Percentiles rank a stretch among this genome's conserved stretches.
These are phyloP conservation scores for Vandiemenella viatica DNA, from an alignment of 2,888 invertebrate species.

Conservation along the genomic window DNA sequence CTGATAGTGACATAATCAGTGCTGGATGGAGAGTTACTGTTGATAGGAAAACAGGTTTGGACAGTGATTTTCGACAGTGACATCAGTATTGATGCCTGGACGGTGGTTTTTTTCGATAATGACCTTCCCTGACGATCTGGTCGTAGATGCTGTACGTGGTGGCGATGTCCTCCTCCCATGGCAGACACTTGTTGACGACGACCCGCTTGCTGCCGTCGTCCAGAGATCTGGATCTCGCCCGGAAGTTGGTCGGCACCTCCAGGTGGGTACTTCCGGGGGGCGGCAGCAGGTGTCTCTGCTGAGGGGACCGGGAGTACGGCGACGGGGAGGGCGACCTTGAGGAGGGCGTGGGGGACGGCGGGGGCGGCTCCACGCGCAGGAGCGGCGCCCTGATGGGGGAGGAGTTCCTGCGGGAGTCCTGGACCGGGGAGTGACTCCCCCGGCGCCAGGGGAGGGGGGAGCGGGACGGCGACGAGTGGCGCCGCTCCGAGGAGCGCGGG, in stretches of 20 bases:
- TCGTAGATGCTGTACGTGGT: constrained; percentile 71
- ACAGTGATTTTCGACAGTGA: too few relatives aligned
- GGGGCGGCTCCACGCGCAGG: neutral
- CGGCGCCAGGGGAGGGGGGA: constrained; percentile 25
- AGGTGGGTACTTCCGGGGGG: constrained; percentile 22
- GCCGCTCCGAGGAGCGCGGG: neutral
- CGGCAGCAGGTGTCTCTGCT: too few relatives aligned
- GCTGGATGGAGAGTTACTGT: too few relatives aligned
- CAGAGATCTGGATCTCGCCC: constrained; percentile 62
- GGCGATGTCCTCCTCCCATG: constrained; percentile 48
- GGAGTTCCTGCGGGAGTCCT: neutral
- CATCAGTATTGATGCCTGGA: too few relatives aligned
- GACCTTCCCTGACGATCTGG: constrained; percentile 58
- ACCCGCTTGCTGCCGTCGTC: constrained; percentile 42
- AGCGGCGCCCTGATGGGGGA: neutral
- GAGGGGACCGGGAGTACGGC: neutral
- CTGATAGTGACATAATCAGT: too few relatives aligned
- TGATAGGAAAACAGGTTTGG: too few relatives aligned
- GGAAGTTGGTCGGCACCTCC: constrained; percentile 39
- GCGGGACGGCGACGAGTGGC: neutral
- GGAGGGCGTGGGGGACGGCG: neutral
- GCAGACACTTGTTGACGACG: constrained; percentile 21
- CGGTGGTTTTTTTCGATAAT: too few relatives aligned
- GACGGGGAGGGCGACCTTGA: constrained; percentile 3
- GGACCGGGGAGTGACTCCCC: constrained; percentile 8